Evolutionary conservation across 1,140 invertebrate species (phyloP).

Genomic region (Caenorhabditis tropicalis): DNA sequence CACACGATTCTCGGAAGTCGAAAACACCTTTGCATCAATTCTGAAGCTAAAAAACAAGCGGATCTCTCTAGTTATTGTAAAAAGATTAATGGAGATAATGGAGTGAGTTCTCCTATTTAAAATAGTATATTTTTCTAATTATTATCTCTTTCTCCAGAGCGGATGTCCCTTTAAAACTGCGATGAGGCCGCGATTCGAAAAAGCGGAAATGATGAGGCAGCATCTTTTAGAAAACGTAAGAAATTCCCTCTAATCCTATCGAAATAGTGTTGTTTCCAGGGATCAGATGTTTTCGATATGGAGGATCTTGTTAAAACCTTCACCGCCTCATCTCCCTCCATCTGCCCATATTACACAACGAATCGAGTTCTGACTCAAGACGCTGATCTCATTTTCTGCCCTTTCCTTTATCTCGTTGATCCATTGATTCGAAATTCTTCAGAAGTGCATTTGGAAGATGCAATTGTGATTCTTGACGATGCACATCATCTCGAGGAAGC

Average conservation of each 20-base stretch:
- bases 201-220: conserved; percentile 48
- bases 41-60: conserved; percentile 73
- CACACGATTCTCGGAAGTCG: conserved; percentile 82
- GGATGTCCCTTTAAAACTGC: conserved; percentile 56
- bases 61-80: conserved; percentile 81
- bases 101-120: too few species aligned
- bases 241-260: too few species aligned
- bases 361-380: conserved; percentile 76
- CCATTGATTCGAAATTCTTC: conserved; percentile 64
- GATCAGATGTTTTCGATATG: conserved; percentile 76
- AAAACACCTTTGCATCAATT: conserved; percentile 81
- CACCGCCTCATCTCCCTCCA: conserved; percentile 56
- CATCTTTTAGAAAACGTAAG: conserved; percentile 57
- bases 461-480: conserved; percentile 83
- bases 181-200: conserved; percentile 52
- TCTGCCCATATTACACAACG: conserved; percentile 81
- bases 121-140: too few species aligned
- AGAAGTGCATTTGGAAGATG: conserved; percentile 75
- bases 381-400: conserved; percentile 83
- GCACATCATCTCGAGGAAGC: conserved; percentile 86
- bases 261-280: too few species aligned
- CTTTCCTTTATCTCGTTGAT: conserved; percentile 83
- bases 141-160: too few species aligned
- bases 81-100: conserved; percentile 75
- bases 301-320: conserved; percentile 77